Percentiles rank a stretch among this genome's conserved stretches.
Evolutionary conservation across 2,797 vertebrate species (phyloP).

Genomic region (Crax fasciolata): DNA sequence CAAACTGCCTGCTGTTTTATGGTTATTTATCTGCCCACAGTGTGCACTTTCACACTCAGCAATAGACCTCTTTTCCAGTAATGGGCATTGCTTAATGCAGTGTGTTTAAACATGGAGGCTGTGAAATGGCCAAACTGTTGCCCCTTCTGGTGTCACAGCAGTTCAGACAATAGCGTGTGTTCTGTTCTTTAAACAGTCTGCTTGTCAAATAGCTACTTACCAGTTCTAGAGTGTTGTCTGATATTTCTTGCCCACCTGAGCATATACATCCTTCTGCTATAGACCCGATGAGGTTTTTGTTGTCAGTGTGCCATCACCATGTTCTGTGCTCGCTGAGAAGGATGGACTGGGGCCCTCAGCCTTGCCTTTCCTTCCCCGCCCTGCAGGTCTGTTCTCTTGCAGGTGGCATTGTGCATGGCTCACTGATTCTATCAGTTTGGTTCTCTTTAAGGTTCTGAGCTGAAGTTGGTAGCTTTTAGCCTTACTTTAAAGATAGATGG

Average conservation of each 20-base stretch:
- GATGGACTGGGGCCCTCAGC: background rate
- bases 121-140: background rate
- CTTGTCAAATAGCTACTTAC: background rate
- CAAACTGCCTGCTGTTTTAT: conserved; percentile 26
- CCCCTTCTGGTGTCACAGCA: background rate
- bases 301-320: accelerated
- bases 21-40: conserved; percentile 57
- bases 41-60: conserved; percentile 23
- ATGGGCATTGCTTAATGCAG: background rate
- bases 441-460: background rate
- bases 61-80: background rate
- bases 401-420: background rate
- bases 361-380: background rate
- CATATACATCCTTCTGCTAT: background rate
- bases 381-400: background rate
- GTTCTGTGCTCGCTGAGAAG: background rate
- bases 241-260: background rate
- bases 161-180: background rate
- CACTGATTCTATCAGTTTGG: background rate
- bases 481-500: background rate
- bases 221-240: background rate
- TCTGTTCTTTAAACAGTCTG: background rate
- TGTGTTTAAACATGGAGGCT: background rate
- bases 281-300: background rate
- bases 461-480: background rate